Evolutionary conservation across 2,888 invertebrate species (phyloP), one percentile per base, ranked within the genome.

Genomic region (Hofmannophila pseudospretella): DNA sequence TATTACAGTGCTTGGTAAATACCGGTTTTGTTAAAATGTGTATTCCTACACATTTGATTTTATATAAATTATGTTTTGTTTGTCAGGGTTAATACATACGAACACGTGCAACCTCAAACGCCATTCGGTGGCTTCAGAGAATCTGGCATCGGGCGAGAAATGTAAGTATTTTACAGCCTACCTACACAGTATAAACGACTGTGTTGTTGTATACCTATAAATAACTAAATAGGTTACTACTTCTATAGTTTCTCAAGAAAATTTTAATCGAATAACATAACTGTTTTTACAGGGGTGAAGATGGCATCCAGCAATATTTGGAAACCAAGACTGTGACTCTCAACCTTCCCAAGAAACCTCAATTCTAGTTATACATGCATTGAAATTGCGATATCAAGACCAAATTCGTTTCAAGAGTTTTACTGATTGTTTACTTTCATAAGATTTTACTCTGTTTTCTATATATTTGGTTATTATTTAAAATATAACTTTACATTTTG

Each of bases 71-170:
- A n/a, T n/a, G n/a, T n/a, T 23, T 23, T 23, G n/a, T 23, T 23
- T 23, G 16, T 5, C 51, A 86, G 93, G 94, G 88, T 94, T 3
- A 94, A 94, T 72, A 91, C 91, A 33, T 94, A 93, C 56, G 91
- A 93, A 55, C 89, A 89, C 33, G 88, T 92, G 1, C 72, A 88
- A 7, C 84, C 92, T 1, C 95, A 96, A 68, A 92, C 94, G 27
- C 96, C 96, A 8, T 96, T 96, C 67, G 96, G 96, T 36, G 96
- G 96, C 27, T 96, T 90, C 77, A 96, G 95, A 67, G 91, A 92
- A 58, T 96, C 96, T 16, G 96, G 96, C 34, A 90, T 93, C 53
- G 96, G 96, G 19, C 90, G 96, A 43, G 96, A 96, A 77, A 56
- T 92, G 88, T 90, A 74, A 81, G 89, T 80, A 55, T 16, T 4